Evolutionary conservation across 1,140 invertebrate genomes (phyloP).

Genomic region (Drosophila gunungcola): DNA sequence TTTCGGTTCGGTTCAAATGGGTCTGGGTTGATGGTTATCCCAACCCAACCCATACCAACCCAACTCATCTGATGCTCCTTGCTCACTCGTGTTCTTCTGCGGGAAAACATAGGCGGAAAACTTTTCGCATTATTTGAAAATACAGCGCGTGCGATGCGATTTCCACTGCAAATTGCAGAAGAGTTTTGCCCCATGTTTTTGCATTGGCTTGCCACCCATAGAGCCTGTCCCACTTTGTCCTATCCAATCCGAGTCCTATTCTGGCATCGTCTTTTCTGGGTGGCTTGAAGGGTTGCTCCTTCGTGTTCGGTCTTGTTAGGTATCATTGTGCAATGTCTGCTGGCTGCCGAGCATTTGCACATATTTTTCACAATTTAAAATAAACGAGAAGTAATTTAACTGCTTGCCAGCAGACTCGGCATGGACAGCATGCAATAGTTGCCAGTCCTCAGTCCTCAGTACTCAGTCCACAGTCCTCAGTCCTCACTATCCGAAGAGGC

Average conservation of each 20-base stretch:
- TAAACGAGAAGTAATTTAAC: constrained; percentile 83
- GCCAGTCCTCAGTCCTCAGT: constrained; percentile 15
- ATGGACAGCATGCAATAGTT: constrained; percentile 51
- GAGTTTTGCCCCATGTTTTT: constrained; percentile 72
- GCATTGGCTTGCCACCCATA: constrained; percentile 47
- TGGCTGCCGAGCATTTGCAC: constrained; percentile 68
- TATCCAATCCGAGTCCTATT: constrained; percentile 3
- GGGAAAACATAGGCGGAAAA: constrained; percentile 69
- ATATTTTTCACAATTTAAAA: constrained; percentile 82
- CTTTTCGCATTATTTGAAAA: constrained; percentile 82
- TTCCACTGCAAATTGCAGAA: constrained; percentile 76
- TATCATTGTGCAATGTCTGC: constrained; percentile 72
- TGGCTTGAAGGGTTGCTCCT: constrained; percentile 36
- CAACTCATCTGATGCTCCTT: constrained; percentile 28
- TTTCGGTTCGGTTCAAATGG: background rate
- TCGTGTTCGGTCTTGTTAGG: constrained; percentile 60
- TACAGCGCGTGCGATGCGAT: constrained; percentile 73
- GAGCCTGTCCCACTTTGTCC: constrained; percentile 25
- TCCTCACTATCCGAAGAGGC: constrained; percentile 8
- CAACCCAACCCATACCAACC: background rate
- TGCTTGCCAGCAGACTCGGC: constrained; percentile 50
- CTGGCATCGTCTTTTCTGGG: constrained; percentile 21
- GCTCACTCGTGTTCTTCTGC: constrained; percentile 39
- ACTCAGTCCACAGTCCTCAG: constrained; percentile 17
- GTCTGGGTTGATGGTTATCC: constrained; percentile 27